Evolutionary conservation across 2,888 invertebrate genomes (phyloP), one percentile per base, ranked within the genome.

Genomic region (Lithophane ornitopus): DNA sequence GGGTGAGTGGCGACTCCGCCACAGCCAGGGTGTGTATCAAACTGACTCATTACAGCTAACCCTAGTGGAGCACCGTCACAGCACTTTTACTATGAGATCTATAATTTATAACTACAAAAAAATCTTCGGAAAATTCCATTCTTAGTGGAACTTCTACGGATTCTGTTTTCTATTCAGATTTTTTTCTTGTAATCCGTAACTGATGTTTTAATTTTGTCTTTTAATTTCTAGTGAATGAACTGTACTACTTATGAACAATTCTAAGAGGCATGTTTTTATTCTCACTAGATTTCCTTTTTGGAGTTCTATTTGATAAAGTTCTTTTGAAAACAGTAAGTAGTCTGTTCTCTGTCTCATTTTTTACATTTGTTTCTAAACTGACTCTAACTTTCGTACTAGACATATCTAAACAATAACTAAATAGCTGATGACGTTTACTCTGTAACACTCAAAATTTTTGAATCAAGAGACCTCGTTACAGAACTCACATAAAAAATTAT

Each of bases 1-100:
- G 98, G 98, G 99, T 99, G 98, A 98, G 98, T 98, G 98, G 98
- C 97, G 98, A 98, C 97, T 97, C 97, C 97, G 97, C 98, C 97
- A 97, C 97, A 94, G 98, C 98, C 97, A 98, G 98, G 98, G 98
- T 98, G 98, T 98, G 98, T 98, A 98, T 98, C 97, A 92, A 94
- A 94, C 93, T 89, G 91, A 95, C 93, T 93, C 93, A 90, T 91
- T 95, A 94, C 96, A 95, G 94, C 93, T 95, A 94, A 90, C 91
- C 91, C 91, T 95, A 96, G 96, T 93, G 94, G 94, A 94, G 96
- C 96, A 96, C 95, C 89, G 90, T 93, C 93, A 93, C 91, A 91
- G 94, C 95, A 95, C 95, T 92, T 92, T 80, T 87, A 90, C 90
- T 86, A 89, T 92, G 95, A 94, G 96, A 93, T 95, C 95, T 95